Evolutionary conservation across 2,888 invertebrate genomes (phyloP), one percentile per base, ranked within the genome.

Genomic region (Rhogogaster chlorosoma): DNA sequence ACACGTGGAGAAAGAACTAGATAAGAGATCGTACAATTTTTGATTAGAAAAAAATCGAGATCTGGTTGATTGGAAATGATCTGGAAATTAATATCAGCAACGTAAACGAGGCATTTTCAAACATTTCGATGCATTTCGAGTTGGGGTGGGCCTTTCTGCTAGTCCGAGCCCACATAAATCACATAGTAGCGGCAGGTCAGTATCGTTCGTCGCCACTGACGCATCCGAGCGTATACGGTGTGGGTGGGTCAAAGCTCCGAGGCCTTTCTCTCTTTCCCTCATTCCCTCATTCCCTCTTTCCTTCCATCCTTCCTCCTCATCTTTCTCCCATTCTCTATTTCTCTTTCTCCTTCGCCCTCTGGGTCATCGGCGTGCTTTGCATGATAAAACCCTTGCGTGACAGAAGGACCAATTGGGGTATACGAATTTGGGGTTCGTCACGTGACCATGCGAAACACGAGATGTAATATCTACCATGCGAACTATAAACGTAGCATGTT

Each of bases 121-220:
- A 18, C 49, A 29, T 12, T n/a, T n/a, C 45, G 10, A 9, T 10
- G 38, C 1, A 61, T 57, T 57, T 36, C 36, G 38, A 78, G 78
- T 32, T 32, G 61, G 78, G n/a, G 57, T 32, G 38, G 22, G 78
- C 61, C 18, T 61, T 61, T 78, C 78, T 57, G 38, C 78, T 49
- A 53, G 49, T 45, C 75, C 38, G 32, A 57, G 78, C 22, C 45
- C 78, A 89, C 90, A 92, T 92, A 92, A 92, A 92, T 92, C 91
- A 92, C 90, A 89, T 77, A 53, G 90, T 90, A 91, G 88, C 91
- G 92, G 90, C 91, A 93, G 93, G 93, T 93, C 93, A 93, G 92
- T 90, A 57, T 57, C 57, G 78, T 57, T 78, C 57, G 36, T n/a
- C 57, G 61, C 57, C 57, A 36, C 78, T 78, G 78, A 78, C 78